These are phyloP conservation scores for Bathynomus jamesi DNA, from an alignment of 1,140 invertebrate genomes.

Conservation along the genomic window DNA sequence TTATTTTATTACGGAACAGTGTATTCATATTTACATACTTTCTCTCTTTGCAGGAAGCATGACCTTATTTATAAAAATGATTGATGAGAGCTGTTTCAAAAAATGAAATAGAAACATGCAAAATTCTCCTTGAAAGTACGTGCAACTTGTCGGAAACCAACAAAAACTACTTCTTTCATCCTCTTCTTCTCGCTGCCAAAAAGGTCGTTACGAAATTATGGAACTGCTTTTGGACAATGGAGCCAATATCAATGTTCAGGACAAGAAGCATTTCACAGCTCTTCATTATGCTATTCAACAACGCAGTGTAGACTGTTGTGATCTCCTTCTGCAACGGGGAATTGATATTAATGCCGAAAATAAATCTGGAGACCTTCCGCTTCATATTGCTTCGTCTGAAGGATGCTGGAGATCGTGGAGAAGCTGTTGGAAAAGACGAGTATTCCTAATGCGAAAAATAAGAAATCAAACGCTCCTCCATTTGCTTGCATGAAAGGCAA, in stretches of 20 bases:
- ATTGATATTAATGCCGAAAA: neutral
- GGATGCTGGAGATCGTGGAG: neutral
- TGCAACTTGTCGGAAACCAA: neutral
- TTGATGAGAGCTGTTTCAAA: neutral
- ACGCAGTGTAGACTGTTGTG: neutral
- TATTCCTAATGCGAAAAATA: neutral
- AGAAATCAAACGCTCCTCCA: neutral
- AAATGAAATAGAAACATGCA: neutral
- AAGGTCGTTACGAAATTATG: neutral
- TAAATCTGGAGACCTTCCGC: neutral
- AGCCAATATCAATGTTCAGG: neutral
- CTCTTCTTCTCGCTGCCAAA: neutral
- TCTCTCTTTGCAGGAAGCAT: no score
- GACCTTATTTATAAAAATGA: neutral
- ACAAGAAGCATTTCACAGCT: neutral
- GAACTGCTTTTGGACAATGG: neutral
- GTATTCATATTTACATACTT: no score
- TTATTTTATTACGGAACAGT: no score
- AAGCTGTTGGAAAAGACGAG: neutral
- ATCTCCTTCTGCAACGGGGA: neutral
- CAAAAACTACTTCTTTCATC: neutral
- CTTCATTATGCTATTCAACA: neutral
- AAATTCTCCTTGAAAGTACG: neutral
- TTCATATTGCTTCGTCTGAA: neutral
- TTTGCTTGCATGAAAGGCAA: neutral